Percentiles rank a stretch among this genome's conserved stretches.
Conservation (phyloP, 2,888 invertebrate genomes). For the Phyto melanocephala region DNA sequence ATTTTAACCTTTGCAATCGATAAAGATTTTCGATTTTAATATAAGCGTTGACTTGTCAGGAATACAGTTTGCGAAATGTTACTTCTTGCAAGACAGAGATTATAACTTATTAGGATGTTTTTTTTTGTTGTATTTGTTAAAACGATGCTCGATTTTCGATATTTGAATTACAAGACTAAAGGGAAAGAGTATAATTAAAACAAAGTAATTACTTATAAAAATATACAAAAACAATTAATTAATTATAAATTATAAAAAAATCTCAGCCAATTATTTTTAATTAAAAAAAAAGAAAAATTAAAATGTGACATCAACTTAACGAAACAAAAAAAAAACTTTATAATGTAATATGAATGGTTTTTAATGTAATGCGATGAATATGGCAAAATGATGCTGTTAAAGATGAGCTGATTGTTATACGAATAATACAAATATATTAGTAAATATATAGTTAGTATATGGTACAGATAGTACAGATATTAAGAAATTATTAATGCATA, state of each 20-base stretch:
- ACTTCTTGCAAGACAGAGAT: too few relatives aligned
- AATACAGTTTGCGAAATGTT: too few relatives aligned
- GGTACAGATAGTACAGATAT: too few relatives aligned
- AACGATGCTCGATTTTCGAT: too few relatives aligned
- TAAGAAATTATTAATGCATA: not conserved
- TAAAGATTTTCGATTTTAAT: too few relatives aligned
- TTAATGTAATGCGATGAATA: constrained; percentile 36
- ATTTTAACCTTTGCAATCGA: too few relatives aligned
- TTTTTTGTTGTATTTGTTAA: too few relatives aligned
- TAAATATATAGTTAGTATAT: not conserved
- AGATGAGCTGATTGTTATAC: constrained; percentile 60
- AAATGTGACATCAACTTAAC: constrained; percentile 22
- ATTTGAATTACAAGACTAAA: too few relatives aligned
- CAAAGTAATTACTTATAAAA: not conserved
- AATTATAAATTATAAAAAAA: not conserved
- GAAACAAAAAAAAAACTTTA: constrained; percentile 6
- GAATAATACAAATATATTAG: constrained; percentile 30
- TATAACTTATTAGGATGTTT: too few relatives aligned
- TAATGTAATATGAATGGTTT: constrained; percentile 10
- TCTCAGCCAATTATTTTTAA: not conserved
- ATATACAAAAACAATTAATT: constrained; percentile 45
- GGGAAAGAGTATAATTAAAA: not conserved
- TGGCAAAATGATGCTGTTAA: constrained; percentile 2
- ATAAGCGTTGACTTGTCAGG: too few relatives aligned
- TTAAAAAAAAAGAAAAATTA: not conserved